Conservation (phyloP, 2,113 vertebrate genomes). For the human (Homo sapiens) region GRCh38 chr5:44086001-44086500, state of each 20-base stretch:
- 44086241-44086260: not conserved
- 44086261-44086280: not conserved
- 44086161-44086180: not conserved
- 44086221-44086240: not conserved
- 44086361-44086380: not conserved
- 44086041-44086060: too few relatives aligned
- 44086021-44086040: too few relatives aligned
- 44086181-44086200: conserved; percentile 31
- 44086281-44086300: not conserved
- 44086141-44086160: conserved; percentile 11
- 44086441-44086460: not conserved
- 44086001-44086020: too few relatives aligned
- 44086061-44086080: too few relatives aligned
- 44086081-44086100: too few relatives aligned
- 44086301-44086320: not conserved
- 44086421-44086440: not conserved
- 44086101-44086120: too few relatives aligned
- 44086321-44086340: not conserved
- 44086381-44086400: not conserved
- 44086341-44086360: not conserved
- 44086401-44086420: not conserved
- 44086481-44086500: not conserved
- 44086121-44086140: not conserved
- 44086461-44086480: not conserved
- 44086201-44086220: not conserved